Conservation (phyloP, 2,797 vertebrate genomes). For the Propithecus perrieri region DNA sequence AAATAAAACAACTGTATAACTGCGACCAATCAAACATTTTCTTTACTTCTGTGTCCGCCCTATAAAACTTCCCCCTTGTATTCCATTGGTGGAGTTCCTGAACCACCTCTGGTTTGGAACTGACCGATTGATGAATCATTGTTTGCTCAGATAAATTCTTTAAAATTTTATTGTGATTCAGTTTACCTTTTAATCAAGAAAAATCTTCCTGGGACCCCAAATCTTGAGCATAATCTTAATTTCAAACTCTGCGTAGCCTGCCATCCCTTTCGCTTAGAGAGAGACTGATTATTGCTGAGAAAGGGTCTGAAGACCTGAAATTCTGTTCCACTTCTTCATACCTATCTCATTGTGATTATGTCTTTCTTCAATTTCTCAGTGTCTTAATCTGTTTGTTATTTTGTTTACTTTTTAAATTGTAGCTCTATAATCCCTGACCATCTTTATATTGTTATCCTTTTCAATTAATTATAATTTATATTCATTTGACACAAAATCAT, state of each 20-base stretch:
- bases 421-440: neutral
- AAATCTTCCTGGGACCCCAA: neutral
- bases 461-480: neutral
- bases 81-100: too few relatives aligned
- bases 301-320: neutral
- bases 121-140: neutral
- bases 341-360: neutral
- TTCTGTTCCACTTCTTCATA: neutral
- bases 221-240: neutral
- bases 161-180: neutral
- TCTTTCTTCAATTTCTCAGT: neutral
- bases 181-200: neutral
- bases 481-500: neutral
- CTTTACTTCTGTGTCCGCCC: neutral
- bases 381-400: neutral
- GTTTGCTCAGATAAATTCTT: neutral
- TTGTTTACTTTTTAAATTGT: neutral
- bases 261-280: neutral
- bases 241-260: neutral
- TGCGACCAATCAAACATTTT: neutral
- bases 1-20: neutral
- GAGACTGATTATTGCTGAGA: neutral
- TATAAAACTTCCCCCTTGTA: neutral
- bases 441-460: neutral
- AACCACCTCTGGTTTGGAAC: neutral